Percentiles rank a stretch among this genome's conserved stretches.
phyloP scores from a whole-genome alignment of 2,113 vertebrate genomes.

The Hippocampus mohnikei region DNA sequence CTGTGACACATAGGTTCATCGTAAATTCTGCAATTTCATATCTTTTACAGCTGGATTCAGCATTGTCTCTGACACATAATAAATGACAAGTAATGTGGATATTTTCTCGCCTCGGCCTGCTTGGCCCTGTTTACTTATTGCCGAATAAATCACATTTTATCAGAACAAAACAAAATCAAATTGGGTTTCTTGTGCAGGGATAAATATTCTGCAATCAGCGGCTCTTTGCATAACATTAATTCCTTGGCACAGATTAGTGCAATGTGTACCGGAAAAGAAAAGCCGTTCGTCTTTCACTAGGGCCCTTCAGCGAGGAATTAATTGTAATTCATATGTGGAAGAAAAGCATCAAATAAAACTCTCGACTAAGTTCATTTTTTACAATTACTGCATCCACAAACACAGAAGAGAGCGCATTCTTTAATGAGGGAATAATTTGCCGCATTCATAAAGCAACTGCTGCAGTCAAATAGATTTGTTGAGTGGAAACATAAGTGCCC shows the following conservation, averaged over 20 bases:
- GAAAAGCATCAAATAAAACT: slow-evolving; percentile 41
- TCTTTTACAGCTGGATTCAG: background rate
- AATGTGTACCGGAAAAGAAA: slow-evolving; percentile 45
- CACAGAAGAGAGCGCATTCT: slow-evolving; percentile 40
- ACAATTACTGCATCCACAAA: slow-evolving; percentile 47
- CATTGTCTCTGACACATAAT: slow-evolving; percentile 9
- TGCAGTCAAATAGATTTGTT: slow-evolving; percentile 24
- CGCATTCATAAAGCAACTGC: slow-evolving; percentile 48
- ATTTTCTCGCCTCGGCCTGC: slow-evolving; percentile 6
- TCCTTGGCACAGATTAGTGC: slow-evolving; percentile 56
- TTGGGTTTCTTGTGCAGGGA: slow-evolving; percentile 44
- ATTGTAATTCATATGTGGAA: slow-evolving; percentile 46
- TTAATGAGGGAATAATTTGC: slow-evolving; percentile 49
- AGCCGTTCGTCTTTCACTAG: slow-evolving; percentile 54
- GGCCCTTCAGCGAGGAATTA: slow-evolving; percentile 47
- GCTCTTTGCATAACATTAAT: slow-evolving; percentile 59
- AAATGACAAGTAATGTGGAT: slow-evolving; percentile 27
- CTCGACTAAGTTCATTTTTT: slow-evolving; percentile 51
- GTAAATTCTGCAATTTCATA: background rate
- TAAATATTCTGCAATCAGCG: slow-evolving; percentile 59
- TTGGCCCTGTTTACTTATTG: slow-evolving; percentile 30
- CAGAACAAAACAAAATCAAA: slow-evolving; percentile 50
- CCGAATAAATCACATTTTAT: slow-evolving; percentile 48
- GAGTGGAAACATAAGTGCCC: slow-evolving; percentile 4
- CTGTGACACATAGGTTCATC: background rate